phyloP scores from a whole-genome alignment of 2,888 invertebrate genomes.

The Clistopyga incitator region DNA sequence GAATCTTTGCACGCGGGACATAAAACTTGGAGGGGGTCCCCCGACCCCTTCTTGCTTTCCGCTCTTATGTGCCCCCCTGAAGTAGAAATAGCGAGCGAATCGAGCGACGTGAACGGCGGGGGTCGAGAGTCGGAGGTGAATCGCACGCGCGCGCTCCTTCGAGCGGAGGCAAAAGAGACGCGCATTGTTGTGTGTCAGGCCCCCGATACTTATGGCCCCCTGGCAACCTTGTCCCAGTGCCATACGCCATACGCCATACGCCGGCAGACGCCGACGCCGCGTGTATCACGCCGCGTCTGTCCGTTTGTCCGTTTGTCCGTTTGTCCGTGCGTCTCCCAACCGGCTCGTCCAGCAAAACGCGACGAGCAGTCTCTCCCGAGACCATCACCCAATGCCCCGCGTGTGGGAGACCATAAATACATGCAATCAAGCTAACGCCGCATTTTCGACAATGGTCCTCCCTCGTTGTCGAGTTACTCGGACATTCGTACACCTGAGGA shows the following conservation, averaged over 20 bases:
- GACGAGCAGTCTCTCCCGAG: not conserved
- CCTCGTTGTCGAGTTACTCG: not conserved
- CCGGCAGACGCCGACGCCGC: conserved; percentile 35
- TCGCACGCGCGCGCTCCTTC: conserved; percentile 57
- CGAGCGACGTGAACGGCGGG: conserved; percentile 48
- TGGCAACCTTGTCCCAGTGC: conserved; percentile 83
- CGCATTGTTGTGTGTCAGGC: conserved; percentile 80
- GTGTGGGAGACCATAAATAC: conserved; percentile 50
- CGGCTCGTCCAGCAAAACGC: conserved; percentile 29
- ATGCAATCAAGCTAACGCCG: conserved; percentile 14
- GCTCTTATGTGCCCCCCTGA: conserved; percentile 61
- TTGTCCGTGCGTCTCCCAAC: conserved; percentile 29
- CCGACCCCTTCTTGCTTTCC: conserved; percentile 39
- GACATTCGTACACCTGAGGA: not conserved
- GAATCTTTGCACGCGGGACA: conserved; percentile 21
- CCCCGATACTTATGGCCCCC: conserved; percentile 81
- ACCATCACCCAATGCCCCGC: conserved; percentile 2
- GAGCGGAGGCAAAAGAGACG: conserved; percentile 71
- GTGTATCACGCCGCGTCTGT: not conserved
- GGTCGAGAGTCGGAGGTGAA: conserved; percentile 68
- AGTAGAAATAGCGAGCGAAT: conserved; percentile 38
- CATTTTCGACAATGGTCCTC: not conserved
- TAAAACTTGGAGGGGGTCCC: conserved; percentile 39
- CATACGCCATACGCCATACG: conserved; percentile 68
- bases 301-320: conserved; percentile 27